Conservation (phyloP, 1,140 invertebrate species). For the Philaenus spumarius region DNA sequence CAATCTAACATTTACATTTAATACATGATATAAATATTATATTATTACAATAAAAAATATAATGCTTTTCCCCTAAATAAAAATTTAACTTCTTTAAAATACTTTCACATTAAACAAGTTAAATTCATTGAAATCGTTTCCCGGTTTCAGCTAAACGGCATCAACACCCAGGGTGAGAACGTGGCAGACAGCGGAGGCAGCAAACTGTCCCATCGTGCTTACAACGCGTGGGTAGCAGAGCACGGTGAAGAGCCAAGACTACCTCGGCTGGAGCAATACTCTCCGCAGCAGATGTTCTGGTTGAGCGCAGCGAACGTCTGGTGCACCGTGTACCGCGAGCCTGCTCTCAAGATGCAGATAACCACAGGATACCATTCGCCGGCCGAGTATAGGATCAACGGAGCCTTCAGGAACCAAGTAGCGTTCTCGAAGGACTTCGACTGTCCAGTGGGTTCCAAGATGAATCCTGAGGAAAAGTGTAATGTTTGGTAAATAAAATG, state of each 20-base stretch:
- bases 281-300: slow-evolving; percentile 53
- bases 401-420: slow-evolving; percentile 81
- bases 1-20: too few relatives aligned
- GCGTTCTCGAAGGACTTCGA: slow-evolving; percentile 81
- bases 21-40: too few relatives aligned
- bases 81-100: too few relatives aligned
- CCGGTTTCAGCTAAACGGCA: slow-evolving; percentile 37
- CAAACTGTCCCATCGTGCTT: slow-evolving; percentile 54
- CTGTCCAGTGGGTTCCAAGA: slow-evolving; percentile 66
- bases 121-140: background rate
- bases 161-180: slow-evolving; percentile 81
- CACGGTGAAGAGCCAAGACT: slow-evolving; percentile 36
- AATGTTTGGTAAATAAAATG: slow-evolving; percentile 52
- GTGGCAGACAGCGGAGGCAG: slow-evolving; percentile 60
- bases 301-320: slow-evolving; percentile 53
- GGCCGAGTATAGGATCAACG: slow-evolving; percentile 70
- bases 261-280: slow-evolving; percentile 41
- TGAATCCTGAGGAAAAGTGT: slow-evolving; percentile 87
- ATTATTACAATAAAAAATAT: background rate
- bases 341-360: background rate
- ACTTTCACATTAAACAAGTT: too few relatives aligned
- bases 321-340: slow-evolving; percentile 46
- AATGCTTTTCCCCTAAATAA: too few relatives aligned
- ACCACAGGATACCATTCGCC: slow-evolving; percentile 51
- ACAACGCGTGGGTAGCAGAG: slow-evolving; percentile 35